phyloP scores from a whole-genome alignment of 2,113 vertebrate genomes.

The Microtus richardsoni region DNA sequence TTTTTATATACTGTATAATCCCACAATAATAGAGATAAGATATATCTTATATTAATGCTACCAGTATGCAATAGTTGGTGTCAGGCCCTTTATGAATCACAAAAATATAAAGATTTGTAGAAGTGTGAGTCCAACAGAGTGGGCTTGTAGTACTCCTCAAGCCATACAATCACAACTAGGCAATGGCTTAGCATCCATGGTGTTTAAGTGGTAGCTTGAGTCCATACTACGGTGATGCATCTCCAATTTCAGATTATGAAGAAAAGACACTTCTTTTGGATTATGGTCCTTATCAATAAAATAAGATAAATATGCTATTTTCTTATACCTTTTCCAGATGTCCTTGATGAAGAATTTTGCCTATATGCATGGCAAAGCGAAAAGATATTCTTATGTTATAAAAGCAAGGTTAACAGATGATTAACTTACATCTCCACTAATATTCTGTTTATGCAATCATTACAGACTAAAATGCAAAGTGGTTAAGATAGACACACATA shows the following conservation, averaged over 20 bases:
- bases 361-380: not conserved
- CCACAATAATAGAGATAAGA: not conserved
- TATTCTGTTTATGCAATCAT: not conserved
- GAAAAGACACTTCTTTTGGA: not conserved
- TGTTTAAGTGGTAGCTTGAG: not conserved
- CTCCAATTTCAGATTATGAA: not conserved
- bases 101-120: not conserved
- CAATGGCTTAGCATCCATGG: fast-evolving
- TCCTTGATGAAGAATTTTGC: not conserved
- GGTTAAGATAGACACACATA: not conserved
- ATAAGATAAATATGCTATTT: not conserved
- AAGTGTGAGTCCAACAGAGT: not conserved
- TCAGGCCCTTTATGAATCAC: not conserved
- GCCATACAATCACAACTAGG: fast-evolving
- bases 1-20: not conserved
- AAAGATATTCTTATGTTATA: not conserved
- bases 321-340: not conserved
- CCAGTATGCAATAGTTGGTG: not conserved
- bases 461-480: not conserved
- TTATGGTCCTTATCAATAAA: not conserved
- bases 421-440: not conserved
- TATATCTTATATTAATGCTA: not conserved
- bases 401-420: not conserved
- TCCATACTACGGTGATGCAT: not conserved
- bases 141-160: not conserved